Evolutionary conservation across 2,888 invertebrate species (phyloP).

Genomic region (Stenoptilia bipunctidactyla): DNA sequence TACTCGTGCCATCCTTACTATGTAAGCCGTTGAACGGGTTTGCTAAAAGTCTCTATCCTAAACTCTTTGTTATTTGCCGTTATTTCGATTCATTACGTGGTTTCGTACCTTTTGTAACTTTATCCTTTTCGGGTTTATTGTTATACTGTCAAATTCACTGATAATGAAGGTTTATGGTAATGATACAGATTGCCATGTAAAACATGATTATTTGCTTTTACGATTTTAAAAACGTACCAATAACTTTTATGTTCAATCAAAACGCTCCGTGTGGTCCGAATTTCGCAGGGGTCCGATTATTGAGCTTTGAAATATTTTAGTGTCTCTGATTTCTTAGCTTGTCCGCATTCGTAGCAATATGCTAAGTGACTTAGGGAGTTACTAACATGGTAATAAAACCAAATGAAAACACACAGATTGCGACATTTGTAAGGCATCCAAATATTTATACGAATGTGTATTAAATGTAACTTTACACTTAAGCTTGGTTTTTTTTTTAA

Average conservation of each 20-base stretch:
- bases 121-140: constrained; percentile 11
- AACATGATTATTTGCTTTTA: background rate
- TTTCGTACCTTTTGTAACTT: constrained; percentile 23
- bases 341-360: constrained; percentile 31
- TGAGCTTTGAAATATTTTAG: constrained; percentile 33
- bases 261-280: constrained; percentile 37
- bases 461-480: no score
- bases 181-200: background rate
- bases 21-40: no score
- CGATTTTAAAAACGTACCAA: background rate
- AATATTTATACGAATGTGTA: no score
- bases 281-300: constrained; percentile 42
- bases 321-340: constrained; percentile 23
- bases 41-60: constrained; percentile 8
- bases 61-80: constrained; percentile 34
- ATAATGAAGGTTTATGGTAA: constrained; percentile 1
- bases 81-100: constrained; percentile 25
- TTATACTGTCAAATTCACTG: background rate
- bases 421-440: no score
- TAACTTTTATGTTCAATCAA: constrained; percentile 4
- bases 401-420: constrained; percentile 15
- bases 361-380: constrained; percentile 51
- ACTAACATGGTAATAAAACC: constrained; percentile 32
- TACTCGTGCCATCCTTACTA: constrained; percentile 8
- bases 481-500: no score